A percentile compares a stretch with the other conserved stretches of the same genome.
These are phyloP conservation scores for Trichogramma evanescens DNA, from an alignment of 2,888 invertebrate genomes.

Conservation along the genomic window DNA sequence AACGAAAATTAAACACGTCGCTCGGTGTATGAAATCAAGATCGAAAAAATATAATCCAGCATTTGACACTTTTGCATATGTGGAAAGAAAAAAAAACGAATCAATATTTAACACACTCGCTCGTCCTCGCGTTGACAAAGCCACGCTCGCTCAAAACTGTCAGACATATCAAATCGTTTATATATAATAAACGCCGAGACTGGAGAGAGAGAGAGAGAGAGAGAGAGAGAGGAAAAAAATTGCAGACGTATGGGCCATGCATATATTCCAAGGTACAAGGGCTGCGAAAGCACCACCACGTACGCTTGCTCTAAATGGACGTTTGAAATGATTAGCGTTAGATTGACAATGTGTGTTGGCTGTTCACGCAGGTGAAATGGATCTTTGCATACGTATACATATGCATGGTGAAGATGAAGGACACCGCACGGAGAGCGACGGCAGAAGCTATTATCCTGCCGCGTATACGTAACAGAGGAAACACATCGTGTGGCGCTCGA, in stretches of 20 bases:
- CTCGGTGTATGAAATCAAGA: too few species aligned
- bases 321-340: conserved; percentile 24
- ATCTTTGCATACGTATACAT: background rate
- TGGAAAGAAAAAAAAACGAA: too few species aligned
- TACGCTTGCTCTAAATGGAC: conserved; percentile 16
- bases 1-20: too few species aligned
- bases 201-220: background rate
- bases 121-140: too few species aligned
- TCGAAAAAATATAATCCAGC: too few species aligned
- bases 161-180: too few species aligned
- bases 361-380: conserved; percentile 12
- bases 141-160: too few species aligned
- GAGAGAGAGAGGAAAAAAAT: conserved; percentile 8
- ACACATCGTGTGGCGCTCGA: background rate
- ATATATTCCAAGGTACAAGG: conserved; percentile 1
- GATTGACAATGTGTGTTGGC: conserved; percentile 17
- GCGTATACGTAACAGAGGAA: too few species aligned
- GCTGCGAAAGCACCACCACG: background rate
- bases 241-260: background rate
- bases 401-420: background rate
- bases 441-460: background rate
- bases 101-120: too few species aligned
- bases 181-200: background rate
- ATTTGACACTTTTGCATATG: too few species aligned
- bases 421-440: background rate